Evolutionary conservation across 1,140 invertebrate species (phyloP), one percentile per base, ranked within the genome.

Genomic region (Lucilia sericata): DNA sequence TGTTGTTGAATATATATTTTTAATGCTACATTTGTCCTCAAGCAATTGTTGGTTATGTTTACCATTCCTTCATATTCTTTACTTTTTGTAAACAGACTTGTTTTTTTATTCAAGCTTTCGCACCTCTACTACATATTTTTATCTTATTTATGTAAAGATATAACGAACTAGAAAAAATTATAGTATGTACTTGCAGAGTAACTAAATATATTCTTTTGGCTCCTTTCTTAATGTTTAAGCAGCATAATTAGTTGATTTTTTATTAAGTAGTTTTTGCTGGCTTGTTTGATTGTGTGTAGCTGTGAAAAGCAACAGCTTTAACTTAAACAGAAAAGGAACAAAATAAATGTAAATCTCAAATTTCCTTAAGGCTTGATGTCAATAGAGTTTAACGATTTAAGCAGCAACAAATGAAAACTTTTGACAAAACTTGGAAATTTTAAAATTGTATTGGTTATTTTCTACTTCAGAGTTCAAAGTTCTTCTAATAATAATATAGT

Each of bases 211-310:
- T 65, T 65, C n/a, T 19, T 17, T 65, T 65, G 13, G 25, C 25
- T 30, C 3, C 25, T 30, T 30, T 30, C 25, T 30, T 30, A 30
- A 30, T 30, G 25, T 30, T 65, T 7, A n/a, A 65, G 75, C 10
- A 47, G 36, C 42, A 78, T 78, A 78, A 78, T 78, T 78, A 78
- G 75, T 49, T 49, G 36, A 47, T 78, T 78, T 47, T 78, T 47
- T n/a, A n/a, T 78, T 65, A 19, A 30, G 8, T 30, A 30, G 25
- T 30, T 30, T 30, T 30, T 30, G n/a, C n/a, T n/a, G n/a, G n/a
- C n/a, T n/a, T n/a, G 25, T 30, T 30, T 2, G 3, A 30, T 30
- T 30, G 25, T 30, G 25, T 30, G 25, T 30, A 30, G 3, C 25
- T 78, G 7, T 78, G 36, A 47, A 78, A 78, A 78, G 75, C 75